These are phyloP conservation scores for Proteles cristata DNA, from an alignment of 2,113 vertebrate species.

Conservation along the genomic window DNA sequence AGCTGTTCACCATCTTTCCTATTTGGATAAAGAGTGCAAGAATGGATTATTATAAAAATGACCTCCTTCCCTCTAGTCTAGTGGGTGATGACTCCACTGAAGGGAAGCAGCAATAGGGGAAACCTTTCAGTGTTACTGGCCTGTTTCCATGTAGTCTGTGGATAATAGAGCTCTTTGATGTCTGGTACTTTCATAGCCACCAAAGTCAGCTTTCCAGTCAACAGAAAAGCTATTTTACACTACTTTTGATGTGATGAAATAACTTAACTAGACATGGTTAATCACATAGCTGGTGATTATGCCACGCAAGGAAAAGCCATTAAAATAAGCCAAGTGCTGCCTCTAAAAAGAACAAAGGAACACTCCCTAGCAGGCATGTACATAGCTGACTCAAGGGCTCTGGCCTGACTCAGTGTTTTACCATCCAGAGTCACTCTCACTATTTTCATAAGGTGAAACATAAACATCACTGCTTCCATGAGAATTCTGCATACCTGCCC, in stretches of 20 bases:
- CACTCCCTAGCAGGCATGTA: slow-evolving; percentile 12
- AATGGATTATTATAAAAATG: slow-evolving; percentile 60
- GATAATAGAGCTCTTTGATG: slow-evolving; percentile 76
- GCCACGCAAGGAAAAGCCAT: slow-evolving; percentile 61
- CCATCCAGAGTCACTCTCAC: not conserved
- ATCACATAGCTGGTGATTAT: slow-evolving; percentile 73
- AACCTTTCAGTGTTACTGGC: slow-evolving; percentile 59
- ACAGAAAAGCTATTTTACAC: slow-evolving; percentile 71
- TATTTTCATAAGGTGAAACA: slow-evolving; percentile 54
- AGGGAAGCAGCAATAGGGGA: slow-evolving; percentile 20
- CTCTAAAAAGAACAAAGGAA: slow-evolving; percentile 70
- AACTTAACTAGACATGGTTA: slow-evolving; percentile 73
- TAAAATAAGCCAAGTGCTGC: slow-evolving; percentile 63
- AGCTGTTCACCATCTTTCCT: slow-evolving; percentile 67
- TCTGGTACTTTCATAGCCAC: slow-evolving; percentile 66
- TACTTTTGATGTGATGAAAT: slow-evolving; percentile 80
- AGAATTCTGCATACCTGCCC: slow-evolving; percentile 38
- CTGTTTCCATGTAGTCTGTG: slow-evolving; percentile 59
- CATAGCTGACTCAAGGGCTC: slow-evolving; percentile 42
- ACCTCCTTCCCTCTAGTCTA: slow-evolving; percentile 52
- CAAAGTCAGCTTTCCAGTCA: slow-evolving; percentile 65
- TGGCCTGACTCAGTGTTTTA: not conserved
- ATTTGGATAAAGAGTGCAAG: slow-evolving; percentile 48
- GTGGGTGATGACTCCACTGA: slow-evolving; percentile 63
- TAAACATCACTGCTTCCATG: slow-evolving; percentile 8